Percentiles rank a stretch among this genome's conserved stretches.
Conservation (phyloP, 2,113 vertebrate species). For the Lipotes vexillifer region DNA sequence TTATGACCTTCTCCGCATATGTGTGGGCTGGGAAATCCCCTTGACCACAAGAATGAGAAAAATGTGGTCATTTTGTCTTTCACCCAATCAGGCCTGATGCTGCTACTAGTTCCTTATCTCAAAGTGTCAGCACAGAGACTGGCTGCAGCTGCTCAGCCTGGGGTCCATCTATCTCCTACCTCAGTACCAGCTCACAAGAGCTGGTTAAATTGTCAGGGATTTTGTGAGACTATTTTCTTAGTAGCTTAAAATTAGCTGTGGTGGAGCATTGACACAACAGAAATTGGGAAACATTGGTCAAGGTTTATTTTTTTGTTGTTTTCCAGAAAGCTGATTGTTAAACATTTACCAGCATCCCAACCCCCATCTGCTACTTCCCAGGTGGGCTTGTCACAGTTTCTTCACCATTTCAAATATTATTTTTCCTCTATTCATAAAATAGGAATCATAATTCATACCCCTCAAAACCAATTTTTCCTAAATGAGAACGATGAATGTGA, state of each 20-base stretch:
- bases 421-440: not conserved
- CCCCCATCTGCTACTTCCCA: too few relatives aligned
- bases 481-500: not conserved
- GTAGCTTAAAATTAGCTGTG: not conserved
- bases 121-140: too few relatives aligned
- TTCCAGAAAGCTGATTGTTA: not conserved
- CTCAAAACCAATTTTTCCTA: not conserved
- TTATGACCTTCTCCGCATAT: too few relatives aligned
- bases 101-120: too few relatives aligned
- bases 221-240: not conserved
- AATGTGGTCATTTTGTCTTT: too few relatives aligned
- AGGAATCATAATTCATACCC: not conserved
- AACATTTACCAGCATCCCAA: not conserved
- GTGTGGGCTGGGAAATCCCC: too few relatives aligned
- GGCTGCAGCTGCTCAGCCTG: too few relatives aligned
- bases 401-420: not conserved
- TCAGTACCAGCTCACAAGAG: not conserved
- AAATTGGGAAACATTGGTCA: not conserved
- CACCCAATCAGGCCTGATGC: too few relatives aligned
- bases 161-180: too few relatives aligned
- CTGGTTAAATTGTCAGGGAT: not conserved
- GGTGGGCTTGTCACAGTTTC: not conserved
- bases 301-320: not conserved
- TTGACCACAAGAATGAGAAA: too few relatives aligned
- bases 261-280: not conserved